Percentiles rank a stretch among this genome's conserved stretches.
Conservation (phyloP, 2,888 invertebrate genomes). For the Oligia latruncula region DNA sequence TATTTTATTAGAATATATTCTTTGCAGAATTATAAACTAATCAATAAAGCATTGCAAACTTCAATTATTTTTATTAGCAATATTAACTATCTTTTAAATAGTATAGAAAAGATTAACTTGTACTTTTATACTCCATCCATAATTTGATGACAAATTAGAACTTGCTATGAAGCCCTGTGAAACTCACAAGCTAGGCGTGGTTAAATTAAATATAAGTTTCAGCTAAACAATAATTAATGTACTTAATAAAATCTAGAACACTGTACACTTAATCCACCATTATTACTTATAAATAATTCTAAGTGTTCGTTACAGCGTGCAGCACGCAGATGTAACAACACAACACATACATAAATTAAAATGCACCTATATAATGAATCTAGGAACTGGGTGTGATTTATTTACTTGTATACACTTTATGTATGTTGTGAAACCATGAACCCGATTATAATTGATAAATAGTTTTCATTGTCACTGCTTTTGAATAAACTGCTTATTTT, state of each 20-base stretch:
- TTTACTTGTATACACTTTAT: constrained; percentile 17
- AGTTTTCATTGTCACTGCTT: constrained; percentile 15
- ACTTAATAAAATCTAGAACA: constrained; percentile 66
- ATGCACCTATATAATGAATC: constrained; percentile 85
- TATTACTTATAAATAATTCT: constrained; percentile 59
- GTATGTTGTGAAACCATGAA: constrained; percentile 40
- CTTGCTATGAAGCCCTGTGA: constrained; percentile 35
- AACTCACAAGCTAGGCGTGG: constrained; percentile 45
- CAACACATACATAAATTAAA: constrained; percentile 77
- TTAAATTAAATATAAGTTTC: constrained; percentile 56
- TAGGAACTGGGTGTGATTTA: constrained; percentile 78
- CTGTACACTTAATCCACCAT: constrained; percentile 69
- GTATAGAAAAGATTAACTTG: constrained; percentile 38
- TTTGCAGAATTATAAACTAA: constrained; percentile 14
- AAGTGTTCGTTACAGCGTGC: constrained; percentile 69
- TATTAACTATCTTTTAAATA: constrained; percentile 24
- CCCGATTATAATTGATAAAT: constrained; percentile 47
- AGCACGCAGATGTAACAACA: constrained; percentile 69
- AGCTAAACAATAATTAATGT: constrained; percentile 64
- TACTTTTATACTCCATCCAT: constrained; percentile 47
- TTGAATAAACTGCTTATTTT: constrained; percentile 15
- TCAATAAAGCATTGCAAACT: constrained; percentile 39
- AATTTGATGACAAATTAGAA: constrained; percentile 32
- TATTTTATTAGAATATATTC: constrained; percentile 15
- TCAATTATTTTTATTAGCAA: constrained; percentile 23